These are phyloP conservation scores for Gymnodraco acuticeps DNA, from an alignment of 2,797 vertebrate species.

Conservation along the genomic window DNA sequence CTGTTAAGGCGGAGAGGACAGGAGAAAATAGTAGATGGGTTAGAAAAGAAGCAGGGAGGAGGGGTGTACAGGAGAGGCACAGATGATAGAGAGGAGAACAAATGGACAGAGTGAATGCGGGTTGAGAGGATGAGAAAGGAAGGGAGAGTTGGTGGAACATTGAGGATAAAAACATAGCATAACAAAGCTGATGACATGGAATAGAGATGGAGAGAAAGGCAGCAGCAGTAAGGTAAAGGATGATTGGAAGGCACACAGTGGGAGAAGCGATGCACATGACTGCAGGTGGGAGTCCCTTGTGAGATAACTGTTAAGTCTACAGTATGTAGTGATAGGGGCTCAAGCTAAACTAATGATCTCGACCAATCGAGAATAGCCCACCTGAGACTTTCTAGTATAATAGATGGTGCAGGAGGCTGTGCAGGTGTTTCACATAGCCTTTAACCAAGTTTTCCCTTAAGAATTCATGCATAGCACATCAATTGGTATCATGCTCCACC, in stretches of 20 bases:
- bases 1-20: slow-evolving; percentile 68
- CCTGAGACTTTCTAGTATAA: slow-evolving; percentile 69
- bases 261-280: slow-evolving; percentile 30
- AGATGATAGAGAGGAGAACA: slow-evolving; percentile 59
- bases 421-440: slow-evolving; percentile 71
- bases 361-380: slow-evolving; percentile 74
- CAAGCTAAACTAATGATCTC: slow-evolving; percentile 82
- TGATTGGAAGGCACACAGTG: slow-evolving; percentile 37
- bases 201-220: slow-evolving; percentile 20
- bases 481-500: slow-evolving; percentile 13
- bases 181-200: slow-evolving; percentile 15
- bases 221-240: slow-evolving; percentile 32
- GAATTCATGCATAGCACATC: slow-evolving; percentile 50
- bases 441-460: slow-evolving; percentile 56
- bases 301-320: slow-evolving; percentile 69
- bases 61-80: slow-evolving; percentile 11
- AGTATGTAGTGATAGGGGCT: slow-evolving; percentile 74
- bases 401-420: slow-evolving; percentile 55
- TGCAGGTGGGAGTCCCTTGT: slow-evolving; percentile 69
- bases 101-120: slow-evolving; percentile 53
- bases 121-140: slow-evolving; percentile 11
- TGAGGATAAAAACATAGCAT: slow-evolving; percentile 7
- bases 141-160: slow-evolving; percentile 10
- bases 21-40: slow-evolving; percentile 60
- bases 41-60: slow-evolving; percentile 50